Evolutionary conservation across 2,888 invertebrate species (phyloP).

Genomic region (Osmoderma eremita): DNA sequence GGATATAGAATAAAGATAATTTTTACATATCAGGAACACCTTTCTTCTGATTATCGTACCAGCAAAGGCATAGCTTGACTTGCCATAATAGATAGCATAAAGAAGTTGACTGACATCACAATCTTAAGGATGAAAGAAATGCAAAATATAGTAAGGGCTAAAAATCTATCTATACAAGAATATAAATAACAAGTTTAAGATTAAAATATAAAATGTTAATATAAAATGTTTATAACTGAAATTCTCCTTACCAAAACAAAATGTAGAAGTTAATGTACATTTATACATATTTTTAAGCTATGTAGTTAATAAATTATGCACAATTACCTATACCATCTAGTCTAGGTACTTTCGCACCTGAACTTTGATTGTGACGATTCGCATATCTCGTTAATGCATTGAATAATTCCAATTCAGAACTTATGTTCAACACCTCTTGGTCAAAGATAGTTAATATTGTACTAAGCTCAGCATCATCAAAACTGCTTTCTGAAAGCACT

Average conservation of each 20-base stretch:
- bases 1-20: too few relatives aligned
- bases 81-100: too few relatives aligned
- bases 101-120: too few relatives aligned
- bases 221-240: not conserved
- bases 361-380: conserved; percentile 67
- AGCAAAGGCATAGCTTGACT: too few relatives aligned
- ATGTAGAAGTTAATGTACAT: conserved; percentile 28
- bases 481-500: conserved; percentile 78
- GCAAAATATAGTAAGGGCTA: too few relatives aligned
- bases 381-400: conserved; percentile 77
- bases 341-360: conserved; percentile 65
- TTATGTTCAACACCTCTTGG: conserved; percentile 76
- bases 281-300: conserved; percentile 45
- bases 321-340: conserved; percentile 63
- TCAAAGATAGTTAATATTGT: conserved; percentile 81
- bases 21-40: too few relatives aligned
- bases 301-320: conserved; percentile 54
- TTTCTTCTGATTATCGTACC: too few relatives aligned
- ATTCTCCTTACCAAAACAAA: conserved; percentile 6
- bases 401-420: conserved; percentile 81
- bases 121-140: too few relatives aligned
- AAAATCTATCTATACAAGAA: too few relatives aligned
- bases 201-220: too few relatives aligned
- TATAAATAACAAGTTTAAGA: too few relatives aligned
- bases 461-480: conserved; percentile 79